Conservation (phyloP, 1,140 invertebrate species). For the Chionoecetes opilio region DNA sequence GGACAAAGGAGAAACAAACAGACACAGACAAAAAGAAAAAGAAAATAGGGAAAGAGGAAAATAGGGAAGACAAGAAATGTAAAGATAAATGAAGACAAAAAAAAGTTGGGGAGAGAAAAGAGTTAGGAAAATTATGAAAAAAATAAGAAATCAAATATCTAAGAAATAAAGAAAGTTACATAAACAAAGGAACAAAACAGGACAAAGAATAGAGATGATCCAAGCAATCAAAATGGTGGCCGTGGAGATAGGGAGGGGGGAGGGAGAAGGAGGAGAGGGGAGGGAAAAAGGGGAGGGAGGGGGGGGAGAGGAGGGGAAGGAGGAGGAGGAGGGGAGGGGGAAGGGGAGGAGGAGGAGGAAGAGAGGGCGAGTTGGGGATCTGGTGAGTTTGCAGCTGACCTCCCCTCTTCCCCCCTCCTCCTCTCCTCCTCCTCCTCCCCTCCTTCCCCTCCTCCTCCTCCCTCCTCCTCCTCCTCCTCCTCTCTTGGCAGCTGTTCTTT, state of each 20-base stretch:
- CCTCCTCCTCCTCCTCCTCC: too few relatives aligned
- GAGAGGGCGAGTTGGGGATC: not conserved
- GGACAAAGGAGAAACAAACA: too few relatives aligned
- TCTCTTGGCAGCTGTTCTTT: not conserved
- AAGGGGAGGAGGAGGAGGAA: not conserved
- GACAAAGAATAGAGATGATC: not conserved
- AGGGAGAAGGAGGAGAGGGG: not conserved
- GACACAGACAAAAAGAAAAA: too few relatives aligned
- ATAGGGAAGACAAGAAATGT: too few relatives aligned
- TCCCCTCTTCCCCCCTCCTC: not conserved
- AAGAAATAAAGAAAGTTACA: not conserved
- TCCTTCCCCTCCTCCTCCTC: constrained; percentile 40
- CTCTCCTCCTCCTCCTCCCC: not conserved
- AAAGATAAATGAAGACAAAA: too few relatives aligned
- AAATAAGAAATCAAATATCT: not conserved
- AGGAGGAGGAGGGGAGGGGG: not conserved
- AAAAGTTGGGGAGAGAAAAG: not conserved
- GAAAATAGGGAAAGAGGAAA: too few relatives aligned
- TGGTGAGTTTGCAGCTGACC: not conserved
- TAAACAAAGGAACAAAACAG: not conserved
- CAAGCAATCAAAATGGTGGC: not conserved
- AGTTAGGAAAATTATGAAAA: not conserved
- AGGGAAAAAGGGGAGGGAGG: not conserved
- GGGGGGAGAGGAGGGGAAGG: not conserved
- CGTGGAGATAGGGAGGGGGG: not conserved